Evolutionary conservation across 1,140 invertebrate genomes (phyloP), one percentile per base, ranked within the genome.

Genomic region (Luehdorfia chinensis): DNA sequence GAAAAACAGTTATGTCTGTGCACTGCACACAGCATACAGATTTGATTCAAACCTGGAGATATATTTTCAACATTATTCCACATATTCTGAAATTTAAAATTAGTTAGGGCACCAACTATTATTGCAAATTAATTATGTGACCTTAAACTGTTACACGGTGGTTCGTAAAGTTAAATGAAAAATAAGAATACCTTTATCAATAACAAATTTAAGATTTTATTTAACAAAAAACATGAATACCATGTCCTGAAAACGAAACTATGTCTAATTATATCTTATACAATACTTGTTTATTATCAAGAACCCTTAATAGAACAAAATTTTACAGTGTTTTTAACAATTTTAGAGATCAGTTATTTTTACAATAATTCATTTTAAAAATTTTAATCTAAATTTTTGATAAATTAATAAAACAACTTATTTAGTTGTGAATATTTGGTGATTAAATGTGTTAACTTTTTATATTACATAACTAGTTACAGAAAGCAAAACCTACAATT

Each of bases 201-300:
- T 58, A 58, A 72, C 56, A 62, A 66, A 58, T 58, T 55, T 57
- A 66, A 54, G 33, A 51, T 60, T 72, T 70, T 70, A 67, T 68
- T 73, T 64, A 70, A 60, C 19, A 21, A 66, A 61, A 56, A 59
- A 59, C 50, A 65, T 47, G 33, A 50, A 55, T 50, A 55, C 34
- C 46, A 50, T 32, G 21, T 47, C 16, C 21, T 16, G 36, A 45
- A 55, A 48, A 36, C 43, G 19, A 43, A 55, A 41, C 28, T 43
- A 55, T 33, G 27, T 46, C 34, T 50, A 45, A 34, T 34, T 34
- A 34, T 18, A 34, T 18, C 32, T 34, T 34, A 34, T 8, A 34
- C 8, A 34, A 34, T 18, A 34, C 15, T 11, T 16, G 15, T n/a
- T 15, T 16, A 16, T 30, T 9, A 30, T n/a, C 8, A 15, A 15